Evolutionary conservation across 2,113 vertebrate genomes (phyloP).

Genomic region (Burhinus oedicnemus): DNA sequence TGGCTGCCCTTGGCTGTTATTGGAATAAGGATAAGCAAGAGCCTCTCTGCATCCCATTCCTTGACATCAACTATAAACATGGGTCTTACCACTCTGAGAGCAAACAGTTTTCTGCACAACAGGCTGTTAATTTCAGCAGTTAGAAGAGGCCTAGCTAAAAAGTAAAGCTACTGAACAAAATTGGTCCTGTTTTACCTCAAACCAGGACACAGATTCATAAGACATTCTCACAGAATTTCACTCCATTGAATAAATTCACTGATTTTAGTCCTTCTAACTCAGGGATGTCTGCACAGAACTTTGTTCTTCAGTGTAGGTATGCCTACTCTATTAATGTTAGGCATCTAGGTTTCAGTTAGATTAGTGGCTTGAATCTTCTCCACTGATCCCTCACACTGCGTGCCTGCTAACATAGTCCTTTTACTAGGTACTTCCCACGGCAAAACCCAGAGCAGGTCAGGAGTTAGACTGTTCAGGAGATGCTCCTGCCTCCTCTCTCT

Average conservation of each 20-base stretch:
- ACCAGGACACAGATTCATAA: too few species aligned
- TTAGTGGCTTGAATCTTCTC: neutral
- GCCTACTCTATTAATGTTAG: neutral
- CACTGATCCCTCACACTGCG: neutral
- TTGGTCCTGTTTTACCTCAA: too few species aligned
- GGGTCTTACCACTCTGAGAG: too few species aligned
- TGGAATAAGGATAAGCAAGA: too few species aligned
- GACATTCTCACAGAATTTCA: neutral
- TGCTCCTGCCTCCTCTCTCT: neutral
- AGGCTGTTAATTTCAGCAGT: too few species aligned
- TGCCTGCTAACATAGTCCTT: neutral
- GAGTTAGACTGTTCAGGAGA: neutral
- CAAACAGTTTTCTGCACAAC: too few species aligned
- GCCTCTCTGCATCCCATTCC: too few species aligned
- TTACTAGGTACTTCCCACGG: neutral
- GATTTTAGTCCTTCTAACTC: neutral
- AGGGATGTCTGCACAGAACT: neutral
- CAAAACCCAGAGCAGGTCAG: neutral
- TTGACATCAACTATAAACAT: too few species aligned
- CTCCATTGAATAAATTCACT: neutral
- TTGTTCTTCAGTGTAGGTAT: neutral
- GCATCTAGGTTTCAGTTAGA: neutral
- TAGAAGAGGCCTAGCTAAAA: too few species aligned
- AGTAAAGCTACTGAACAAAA: too few species aligned
- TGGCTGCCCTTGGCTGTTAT: too few species aligned